Conservation (phyloP, 2,797 vertebrate genomes). For the Acanthopagrus latus region DNA sequence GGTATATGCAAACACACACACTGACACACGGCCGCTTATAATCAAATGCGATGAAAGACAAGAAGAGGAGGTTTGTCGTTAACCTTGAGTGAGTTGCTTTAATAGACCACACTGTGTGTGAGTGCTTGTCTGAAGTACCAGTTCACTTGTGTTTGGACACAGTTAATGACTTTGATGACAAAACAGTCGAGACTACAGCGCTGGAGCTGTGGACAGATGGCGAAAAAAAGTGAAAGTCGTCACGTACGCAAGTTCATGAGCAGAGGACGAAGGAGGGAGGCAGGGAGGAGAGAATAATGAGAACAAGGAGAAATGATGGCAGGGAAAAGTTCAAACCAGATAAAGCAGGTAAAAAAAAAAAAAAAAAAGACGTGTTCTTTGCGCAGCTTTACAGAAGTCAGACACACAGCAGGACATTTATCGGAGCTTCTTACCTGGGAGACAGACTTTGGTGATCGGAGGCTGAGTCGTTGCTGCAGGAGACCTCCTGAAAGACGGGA, state of each 20-base stretch:
- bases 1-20: background rate
- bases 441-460: constrained; percentile 82
- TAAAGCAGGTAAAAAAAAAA: constrained; percentile 17
- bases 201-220: constrained; percentile 47
- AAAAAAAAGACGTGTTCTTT: background rate
- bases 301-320: background rate
- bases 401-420: constrained; percentile 8
- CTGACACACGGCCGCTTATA: constrained; percentile 27
- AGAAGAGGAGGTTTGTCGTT: constrained; percentile 21
- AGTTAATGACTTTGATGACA: constrained; percentile 76
- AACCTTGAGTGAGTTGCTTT: constrained; percentile 31
- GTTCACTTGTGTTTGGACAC: constrained; percentile 55
- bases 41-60: constrained; percentile 43
- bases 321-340: constrained; percentile 5
- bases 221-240: constrained; percentile 49
- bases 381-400: constrained; percentile 7
- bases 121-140: constrained; percentile 25
- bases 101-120: constrained; percentile 13
- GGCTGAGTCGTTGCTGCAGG: constrained; percentile 80
- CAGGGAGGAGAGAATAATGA: constrained; percentile 8
- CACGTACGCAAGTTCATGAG: constrained; percentile 63
- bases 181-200: constrained; percentile 42
- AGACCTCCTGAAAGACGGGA: constrained; percentile 72
- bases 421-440: constrained; percentile 77
- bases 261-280: constrained; percentile 15